Evolutionary conservation across 2,888 invertebrate genomes (phyloP), one percentile per base, ranked within the genome.

Genomic region (Erebia aethiops): DNA sequence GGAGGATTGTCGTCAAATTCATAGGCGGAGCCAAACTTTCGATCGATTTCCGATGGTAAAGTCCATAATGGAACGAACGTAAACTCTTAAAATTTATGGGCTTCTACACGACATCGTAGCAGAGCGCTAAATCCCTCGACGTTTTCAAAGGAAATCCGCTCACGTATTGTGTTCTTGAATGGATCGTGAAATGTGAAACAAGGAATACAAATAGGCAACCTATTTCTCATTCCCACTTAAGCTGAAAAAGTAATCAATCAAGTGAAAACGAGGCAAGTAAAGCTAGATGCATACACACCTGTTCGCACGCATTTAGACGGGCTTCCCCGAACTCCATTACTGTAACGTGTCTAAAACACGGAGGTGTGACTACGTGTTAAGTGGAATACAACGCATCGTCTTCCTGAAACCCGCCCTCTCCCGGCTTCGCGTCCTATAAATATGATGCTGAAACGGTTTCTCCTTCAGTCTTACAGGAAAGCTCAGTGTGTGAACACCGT

Each of bases 391-490:
- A 80, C 81, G 82, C 78, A 83, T 81, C 84, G 80, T 84, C 87
- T 89, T 89, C 90, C 91, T 86, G 89, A 85, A 88, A 87, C 83
- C 84, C 88, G 86, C 87, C 86, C 88, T 84, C 89, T 84, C 84
- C 80, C 82, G 79, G 77, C 78, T 87, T 82, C 83, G 78, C 83
- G 80, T 78, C 79, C 89, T 92, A 92, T 92, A 93, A 90, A 93
- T 92, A 91, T 85, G 84, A 85, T 77, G 82, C 87, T 87, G 87
- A 86, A 89, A 82, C 87, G 77, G 76, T 79, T 78, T 79, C 83
- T 11, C 77, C 85, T 90, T 91, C 92, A 93, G 92, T 93, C 86
- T 87, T 87, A 86, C 89, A 88, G 88, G 88, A 87, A 83, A 88
- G 84, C 87, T 83, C 87, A 85, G 81, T 78, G 85, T 77, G 89